phyloP scores from a whole-genome alignment of 2,797 vertebrate genomes.

The Danio aesculapii region DNA sequence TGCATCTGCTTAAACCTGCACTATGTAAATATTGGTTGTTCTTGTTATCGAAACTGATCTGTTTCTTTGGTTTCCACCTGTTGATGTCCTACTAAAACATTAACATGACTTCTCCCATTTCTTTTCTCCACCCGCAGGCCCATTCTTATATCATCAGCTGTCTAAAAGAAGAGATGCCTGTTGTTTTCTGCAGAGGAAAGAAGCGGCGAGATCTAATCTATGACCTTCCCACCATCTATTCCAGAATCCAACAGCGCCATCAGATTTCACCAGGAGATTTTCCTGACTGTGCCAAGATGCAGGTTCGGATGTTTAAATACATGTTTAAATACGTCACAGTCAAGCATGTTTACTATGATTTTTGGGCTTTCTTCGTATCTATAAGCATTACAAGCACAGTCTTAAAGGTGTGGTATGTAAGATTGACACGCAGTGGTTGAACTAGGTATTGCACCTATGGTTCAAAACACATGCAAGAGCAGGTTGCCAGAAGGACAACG shows the following conservation, averaged over 20 bases:
- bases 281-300: constrained; percentile 90
- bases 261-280: constrained; percentile 90
- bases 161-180: constrained; percentile 91
- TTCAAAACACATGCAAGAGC: too few species aligned
- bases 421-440: too few species aligned
- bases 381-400: background rate
- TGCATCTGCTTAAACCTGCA: background rate
- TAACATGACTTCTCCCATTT: constrained; percentile 3
- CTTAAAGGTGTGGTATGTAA: too few species aligned
- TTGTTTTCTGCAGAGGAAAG: constrained; percentile 87
- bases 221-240: constrained; percentile 87
- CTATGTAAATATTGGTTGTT: background rate
- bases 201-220: constrained; percentile 90
- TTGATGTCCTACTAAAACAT: constrained; percentile 13
- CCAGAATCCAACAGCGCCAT: constrained; percentile 87
- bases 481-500: too few species aligned
- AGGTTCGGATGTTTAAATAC: constrained; percentile 68
- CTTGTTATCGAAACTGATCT: background rate
- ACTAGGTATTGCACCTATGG: too few species aligned
- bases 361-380: background rate
- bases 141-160: constrained; percentile 89
- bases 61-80: background rate
- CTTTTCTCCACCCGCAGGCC: constrained; percentile 73
- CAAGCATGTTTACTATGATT: background rate
- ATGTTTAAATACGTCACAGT: background rate